A percentile compares a stretch with the other conserved stretches of the same genome.
These are phyloP conservation scores for Podiceps cristatus DNA, from an alignment of 2,113 vertebrate genomes.

Conservation along the genomic window DNA sequence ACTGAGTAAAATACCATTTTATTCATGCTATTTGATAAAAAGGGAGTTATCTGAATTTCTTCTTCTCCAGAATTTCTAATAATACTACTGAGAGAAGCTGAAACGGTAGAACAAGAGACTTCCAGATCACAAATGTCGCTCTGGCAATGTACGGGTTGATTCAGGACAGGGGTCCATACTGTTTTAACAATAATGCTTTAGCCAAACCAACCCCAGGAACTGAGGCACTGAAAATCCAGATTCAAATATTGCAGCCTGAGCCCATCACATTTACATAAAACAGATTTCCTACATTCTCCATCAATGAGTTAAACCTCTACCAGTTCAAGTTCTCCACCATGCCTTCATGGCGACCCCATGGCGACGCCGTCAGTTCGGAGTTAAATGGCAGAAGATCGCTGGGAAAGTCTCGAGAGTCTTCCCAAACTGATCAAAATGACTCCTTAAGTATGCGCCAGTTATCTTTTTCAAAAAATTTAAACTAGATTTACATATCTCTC, in stretches of 20 bases:
- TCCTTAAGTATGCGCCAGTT: background rate
- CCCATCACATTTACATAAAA: background rate
- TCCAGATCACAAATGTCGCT: background rate
- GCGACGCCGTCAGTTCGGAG: background rate
- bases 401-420: background rate
- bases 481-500: background rate
- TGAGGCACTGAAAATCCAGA: background rate
- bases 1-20: background rate
- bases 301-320: no score
- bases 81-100: background rate
- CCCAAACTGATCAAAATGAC: background rate
- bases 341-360: background rate
- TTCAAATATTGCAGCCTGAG: background rate
- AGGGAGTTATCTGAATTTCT: background rate
- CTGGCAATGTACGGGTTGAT: rapidly evolving
- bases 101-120: background rate
- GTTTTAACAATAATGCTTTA: background rate
- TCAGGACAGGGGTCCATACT: background rate
- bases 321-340: background rate
- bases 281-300: background rate
- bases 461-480: background rate
- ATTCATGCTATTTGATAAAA: background rate
- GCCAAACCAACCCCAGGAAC: background rate
- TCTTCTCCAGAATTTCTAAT: background rate
- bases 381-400: no score